A percentile compares a stretch with the other conserved stretches of the same genome.
phyloP scores from a whole-genome alignment of 1,140 invertebrate genomes.

The Ooceraea biroi region DNA sequence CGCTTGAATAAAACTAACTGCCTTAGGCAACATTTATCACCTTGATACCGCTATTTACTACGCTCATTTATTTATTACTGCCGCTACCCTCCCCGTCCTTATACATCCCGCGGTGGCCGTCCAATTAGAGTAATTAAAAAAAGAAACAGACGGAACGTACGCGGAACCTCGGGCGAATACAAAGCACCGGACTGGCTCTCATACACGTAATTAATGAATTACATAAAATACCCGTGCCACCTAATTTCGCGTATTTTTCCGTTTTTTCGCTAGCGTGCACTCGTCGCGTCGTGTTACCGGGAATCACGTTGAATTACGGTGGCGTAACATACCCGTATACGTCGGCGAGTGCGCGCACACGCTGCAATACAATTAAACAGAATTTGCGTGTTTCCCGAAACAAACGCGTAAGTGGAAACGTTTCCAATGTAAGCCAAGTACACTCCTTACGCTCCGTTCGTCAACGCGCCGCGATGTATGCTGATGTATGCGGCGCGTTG shows the following conservation, averaged over 20 bases:
- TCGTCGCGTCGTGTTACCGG: constrained; percentile 11
- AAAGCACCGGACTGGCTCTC: constrained; percentile 5
- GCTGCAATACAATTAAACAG: constrained; percentile 44
- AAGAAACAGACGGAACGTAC: constrained; percentile 34
- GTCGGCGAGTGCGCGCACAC: too few relatives aligned
- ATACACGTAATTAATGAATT: constrained; percentile 54
- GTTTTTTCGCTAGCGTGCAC: constrained; percentile 13
- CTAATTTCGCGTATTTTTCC: constrained; percentile 39
- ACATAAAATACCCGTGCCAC: not conserved
- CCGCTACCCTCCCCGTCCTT: not conserved
- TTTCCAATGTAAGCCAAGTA: constrained; percentile 36
- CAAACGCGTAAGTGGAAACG: constrained; percentile 50
- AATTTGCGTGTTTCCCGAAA: constrained; percentile 23
- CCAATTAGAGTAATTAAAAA: constrained; percentile 67
- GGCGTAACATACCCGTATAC: too few relatives aligned
- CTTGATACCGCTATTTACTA: not conserved
- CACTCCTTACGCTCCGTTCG: constrained; percentile 55
- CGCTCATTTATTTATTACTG: constrained; percentile 15
- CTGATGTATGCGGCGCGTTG: constrained; percentile 40
- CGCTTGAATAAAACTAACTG: not conserved
- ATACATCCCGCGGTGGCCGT: not conserved
- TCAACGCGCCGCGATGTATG: constrained; percentile 50
- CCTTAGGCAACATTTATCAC: not conserved
- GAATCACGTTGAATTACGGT: constrained; percentile 26
- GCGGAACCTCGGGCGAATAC: constrained; percentile 34